Conservation (phyloP, 2,888 invertebrate species). For the Drosophila paracracens region DNA sequence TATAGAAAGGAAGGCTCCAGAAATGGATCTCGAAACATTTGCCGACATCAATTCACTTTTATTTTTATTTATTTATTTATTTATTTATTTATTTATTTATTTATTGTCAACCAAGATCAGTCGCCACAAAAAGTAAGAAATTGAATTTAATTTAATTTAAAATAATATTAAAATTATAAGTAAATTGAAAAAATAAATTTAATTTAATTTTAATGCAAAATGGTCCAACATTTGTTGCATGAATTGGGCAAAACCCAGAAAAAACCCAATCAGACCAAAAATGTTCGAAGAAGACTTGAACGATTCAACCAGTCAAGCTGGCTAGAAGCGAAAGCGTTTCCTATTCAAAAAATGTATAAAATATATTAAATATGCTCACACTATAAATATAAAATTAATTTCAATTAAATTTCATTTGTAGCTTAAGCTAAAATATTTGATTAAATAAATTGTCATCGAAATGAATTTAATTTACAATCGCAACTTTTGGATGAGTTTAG, state of each 20-base stretch:
- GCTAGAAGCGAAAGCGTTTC: not conserved
- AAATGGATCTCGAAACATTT: not conserved
- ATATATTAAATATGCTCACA: not conserved
- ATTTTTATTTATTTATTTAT: too few species aligned
- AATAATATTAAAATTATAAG: too few species aligned
- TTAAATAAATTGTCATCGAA: not conserved
- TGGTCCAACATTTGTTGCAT: too few species aligned
- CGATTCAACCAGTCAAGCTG: not conserved
- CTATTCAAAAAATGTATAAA: not conserved
- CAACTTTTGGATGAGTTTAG: constrained; percentile 38
- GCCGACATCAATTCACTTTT: not conserved
- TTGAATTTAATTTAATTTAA: too few species aligned
- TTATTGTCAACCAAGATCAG: too few species aligned
- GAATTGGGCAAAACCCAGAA: too few species aligned
- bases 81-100: too few species aligned
- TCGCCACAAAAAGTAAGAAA: too few species aligned
- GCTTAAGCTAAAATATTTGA: not conserved
- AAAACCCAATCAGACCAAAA: too few species aligned
- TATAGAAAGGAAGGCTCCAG: not conserved
- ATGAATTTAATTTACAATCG: constrained; percentile 35
- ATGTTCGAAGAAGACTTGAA: not conserved
- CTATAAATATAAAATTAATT: not conserved
- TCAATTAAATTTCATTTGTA: not conserved
- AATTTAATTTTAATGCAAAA: too few species aligned
- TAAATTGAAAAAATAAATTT: too few species aligned